These are phyloP conservation scores for Anastrepha obliqua DNA, from an alignment of 1,140 invertebrate species.

Conservation along the genomic window DNA sequence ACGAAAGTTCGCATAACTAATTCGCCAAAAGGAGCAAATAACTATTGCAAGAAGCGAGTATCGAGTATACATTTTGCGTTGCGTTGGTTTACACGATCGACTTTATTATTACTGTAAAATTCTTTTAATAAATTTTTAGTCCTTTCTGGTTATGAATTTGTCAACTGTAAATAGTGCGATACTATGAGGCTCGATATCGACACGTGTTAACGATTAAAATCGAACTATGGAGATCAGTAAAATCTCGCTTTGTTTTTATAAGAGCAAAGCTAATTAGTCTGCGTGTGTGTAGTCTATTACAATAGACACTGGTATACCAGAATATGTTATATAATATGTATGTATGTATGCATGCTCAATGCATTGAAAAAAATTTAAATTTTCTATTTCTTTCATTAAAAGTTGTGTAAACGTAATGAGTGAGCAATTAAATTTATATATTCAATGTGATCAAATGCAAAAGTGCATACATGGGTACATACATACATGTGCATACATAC, in stretches of 20 bases:
- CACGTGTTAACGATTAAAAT: not conserved
- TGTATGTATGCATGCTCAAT: too few species aligned
- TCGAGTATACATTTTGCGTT: not conserved
- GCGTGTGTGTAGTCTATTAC: not conserved
- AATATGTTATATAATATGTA: too few species aligned
- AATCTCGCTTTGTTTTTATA: constrained; percentile 8
- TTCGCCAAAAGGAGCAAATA: constrained; percentile 2
- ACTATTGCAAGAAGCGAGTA: not conserved
- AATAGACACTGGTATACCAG: too few species aligned
- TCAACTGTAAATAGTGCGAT: not conserved
- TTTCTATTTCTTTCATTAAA: too few species aligned
- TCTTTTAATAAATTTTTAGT: not conserved
- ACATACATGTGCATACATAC: too few species aligned
- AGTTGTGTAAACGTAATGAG: too few species aligned
- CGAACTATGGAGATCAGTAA: not conserved
- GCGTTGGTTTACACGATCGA: not conserved
- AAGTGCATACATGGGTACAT: too few species aligned
- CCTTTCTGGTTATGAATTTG: not conserved
- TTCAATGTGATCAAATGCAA: too few species aligned
- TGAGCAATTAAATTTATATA: too few species aligned
- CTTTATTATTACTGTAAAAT: not conserved
- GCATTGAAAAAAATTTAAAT: too few species aligned
- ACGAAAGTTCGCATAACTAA: constrained; percentile 7
- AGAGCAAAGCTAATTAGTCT: not conserved
- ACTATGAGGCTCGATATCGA: not conserved